Conservation (phyloP, 2,888 invertebrate genomes). For the Operophtera brumata region DNA sequence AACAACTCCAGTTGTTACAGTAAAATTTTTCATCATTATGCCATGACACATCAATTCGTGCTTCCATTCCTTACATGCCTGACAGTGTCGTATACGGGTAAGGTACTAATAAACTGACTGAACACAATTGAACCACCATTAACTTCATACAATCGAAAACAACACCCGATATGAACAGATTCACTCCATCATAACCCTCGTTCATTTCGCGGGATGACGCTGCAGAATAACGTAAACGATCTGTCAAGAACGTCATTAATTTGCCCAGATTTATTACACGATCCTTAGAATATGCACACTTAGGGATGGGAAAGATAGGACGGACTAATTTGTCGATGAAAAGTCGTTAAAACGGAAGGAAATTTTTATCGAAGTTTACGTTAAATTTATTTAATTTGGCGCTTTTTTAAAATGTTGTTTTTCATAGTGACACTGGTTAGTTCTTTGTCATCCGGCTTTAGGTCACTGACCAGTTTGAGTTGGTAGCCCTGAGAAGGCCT, state of each 20-base stretch:
- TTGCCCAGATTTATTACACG: conserved; percentile 71
- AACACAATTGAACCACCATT: conserved; percentile 7
- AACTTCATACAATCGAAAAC: conserved; percentile 27
- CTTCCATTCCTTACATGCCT: too few species aligned
- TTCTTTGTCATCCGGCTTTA: too few species aligned
- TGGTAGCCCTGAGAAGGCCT: too few species aligned
- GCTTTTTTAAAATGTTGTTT: too few species aligned
- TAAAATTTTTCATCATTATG: too few species aligned
- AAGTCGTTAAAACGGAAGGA: neutral
- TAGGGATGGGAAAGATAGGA: conserved; percentile 18
- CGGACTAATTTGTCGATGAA: conserved; percentile 3
- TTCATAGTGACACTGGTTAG: too few species aligned
- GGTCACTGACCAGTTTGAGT: too few species aligned
- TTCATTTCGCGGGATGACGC: conserved; percentile 69
- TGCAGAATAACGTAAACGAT: conserved; percentile 71
- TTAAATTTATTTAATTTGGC: too few species aligned
- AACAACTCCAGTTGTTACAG: too few species aligned
- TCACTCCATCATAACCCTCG: conserved; percentile 44
- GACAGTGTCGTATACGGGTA: too few species aligned
- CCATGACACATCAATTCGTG: too few species aligned
- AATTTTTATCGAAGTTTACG: too few species aligned
- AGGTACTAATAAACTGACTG: conserved; percentile 8
- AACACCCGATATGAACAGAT: conserved; percentile 33
- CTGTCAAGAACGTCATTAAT: conserved; percentile 74
- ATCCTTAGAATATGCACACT: conserved; percentile 50